These are phyloP conservation scores for Tragelaphus scriptus DNA, from an alignment of 2,113 vertebrate species.

Conservation along the genomic window DNA sequence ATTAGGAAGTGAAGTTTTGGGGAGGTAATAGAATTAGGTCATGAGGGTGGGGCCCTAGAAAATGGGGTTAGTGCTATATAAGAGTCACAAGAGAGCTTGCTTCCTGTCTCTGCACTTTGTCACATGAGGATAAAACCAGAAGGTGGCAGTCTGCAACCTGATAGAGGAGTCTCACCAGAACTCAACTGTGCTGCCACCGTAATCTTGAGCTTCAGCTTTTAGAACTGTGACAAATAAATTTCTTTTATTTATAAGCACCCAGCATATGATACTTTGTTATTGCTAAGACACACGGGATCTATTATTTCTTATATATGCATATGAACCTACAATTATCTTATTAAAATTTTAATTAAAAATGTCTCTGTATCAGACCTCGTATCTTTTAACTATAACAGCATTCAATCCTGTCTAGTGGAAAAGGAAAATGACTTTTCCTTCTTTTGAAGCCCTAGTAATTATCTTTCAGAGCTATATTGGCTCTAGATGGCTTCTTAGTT, in stretches of 20 bases:
- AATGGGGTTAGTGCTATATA: background rate
- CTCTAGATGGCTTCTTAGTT: background rate
- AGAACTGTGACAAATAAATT: background rate
- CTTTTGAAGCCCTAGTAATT: background rate
- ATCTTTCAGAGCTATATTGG: background rate
- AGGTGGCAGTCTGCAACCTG: background rate
- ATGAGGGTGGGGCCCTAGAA: background rate
- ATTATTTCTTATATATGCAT: background rate
- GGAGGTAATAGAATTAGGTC: background rate
- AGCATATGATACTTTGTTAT: background rate
- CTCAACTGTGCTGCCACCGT: background rate
- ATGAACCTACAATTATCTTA: background rate
- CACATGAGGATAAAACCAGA: background rate
- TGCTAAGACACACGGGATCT: background rate
- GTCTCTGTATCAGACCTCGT: background rate
- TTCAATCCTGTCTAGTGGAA: background rate
- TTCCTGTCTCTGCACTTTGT: background rate
- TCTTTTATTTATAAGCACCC: background rate
- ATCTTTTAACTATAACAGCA: background rate
- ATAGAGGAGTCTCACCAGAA: background rate
- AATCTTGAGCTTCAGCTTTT: background rate
- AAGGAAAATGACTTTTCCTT: background rate
- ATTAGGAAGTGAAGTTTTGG: background rate
- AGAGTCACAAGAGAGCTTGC: background rate
- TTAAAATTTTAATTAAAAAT: background rate